phyloP scores from a whole-genome alignment of 2,113 vertebrate genomes.

The Brachirus orientalis region DNA sequence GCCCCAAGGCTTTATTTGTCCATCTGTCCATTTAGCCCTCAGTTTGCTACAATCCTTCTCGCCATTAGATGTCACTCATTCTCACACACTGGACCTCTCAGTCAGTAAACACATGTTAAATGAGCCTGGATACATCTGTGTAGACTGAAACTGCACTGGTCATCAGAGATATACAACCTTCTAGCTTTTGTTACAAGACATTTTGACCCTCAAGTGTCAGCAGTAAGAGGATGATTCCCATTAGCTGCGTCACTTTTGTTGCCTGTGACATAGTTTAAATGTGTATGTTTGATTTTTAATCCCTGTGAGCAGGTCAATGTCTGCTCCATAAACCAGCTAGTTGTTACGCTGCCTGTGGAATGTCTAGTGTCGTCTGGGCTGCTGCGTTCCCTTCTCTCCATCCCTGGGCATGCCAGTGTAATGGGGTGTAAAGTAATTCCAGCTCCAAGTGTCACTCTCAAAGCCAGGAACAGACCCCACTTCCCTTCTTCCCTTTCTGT shows the following conservation, averaged over 20 bases:
- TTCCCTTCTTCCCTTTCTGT: not conserved
- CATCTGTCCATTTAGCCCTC: too few species aligned
- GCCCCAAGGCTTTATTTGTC: too few species aligned
- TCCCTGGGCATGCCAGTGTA: slow-evolving; percentile 48
- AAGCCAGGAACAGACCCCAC: slow-evolving; percentile 28
- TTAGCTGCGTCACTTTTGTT: too few species aligned
- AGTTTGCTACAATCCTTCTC: too few species aligned
- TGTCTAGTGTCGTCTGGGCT: slow-evolving; percentile 41
- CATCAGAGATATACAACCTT: too few species aligned
- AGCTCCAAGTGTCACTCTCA: slow-evolving; percentile 51
- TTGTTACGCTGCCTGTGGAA: slow-evolving; percentile 55
- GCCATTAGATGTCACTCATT: too few species aligned
- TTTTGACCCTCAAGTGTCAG: not conserved
- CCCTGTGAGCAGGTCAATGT: slow-evolving; percentile 50
- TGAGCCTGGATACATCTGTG: too few species aligned
- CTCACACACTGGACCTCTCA: too few species aligned
- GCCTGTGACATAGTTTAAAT: not conserved
- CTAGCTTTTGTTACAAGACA: not conserved
- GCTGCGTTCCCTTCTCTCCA: slow-evolving; percentile 33
- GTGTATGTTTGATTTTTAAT: slow-evolving; percentile 21
- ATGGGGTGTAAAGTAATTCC: slow-evolving; percentile 70
- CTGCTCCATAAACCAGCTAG: slow-evolving; percentile 25
- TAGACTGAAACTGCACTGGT: too few species aligned
- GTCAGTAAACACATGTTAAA: too few species aligned
- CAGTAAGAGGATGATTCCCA: too few species aligned